Evolutionary conservation across 2,888 invertebrate species (phyloP).

Genomic region (Oasisia sp.): DNA sequence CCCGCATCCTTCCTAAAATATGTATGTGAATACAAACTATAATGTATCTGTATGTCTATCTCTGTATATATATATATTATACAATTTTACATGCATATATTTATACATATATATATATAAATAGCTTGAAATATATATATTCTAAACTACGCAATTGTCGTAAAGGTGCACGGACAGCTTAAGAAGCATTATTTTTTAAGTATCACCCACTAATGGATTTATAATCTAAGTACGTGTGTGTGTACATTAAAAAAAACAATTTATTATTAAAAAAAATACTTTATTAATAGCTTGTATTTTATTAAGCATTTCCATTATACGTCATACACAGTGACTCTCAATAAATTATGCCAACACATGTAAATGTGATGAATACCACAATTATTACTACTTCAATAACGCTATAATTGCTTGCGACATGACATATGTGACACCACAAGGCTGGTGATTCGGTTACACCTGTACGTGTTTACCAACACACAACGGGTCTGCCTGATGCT

Average conservation of each 20-base stretch:
- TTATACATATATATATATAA: too few relatives aligned
- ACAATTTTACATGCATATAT: too few relatives aligned
- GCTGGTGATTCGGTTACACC: not conserved
- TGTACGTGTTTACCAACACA: constrained; percentile 1
- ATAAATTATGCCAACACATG: not conserved
- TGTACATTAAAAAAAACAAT: not conserved
- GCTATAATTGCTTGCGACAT: not conserved
- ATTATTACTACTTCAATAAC: not conserved
- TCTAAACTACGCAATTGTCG: too few relatives aligned
- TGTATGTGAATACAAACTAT: too few relatives aligned
- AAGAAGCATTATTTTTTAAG: too few relatives aligned
- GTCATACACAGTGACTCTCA: not conserved
- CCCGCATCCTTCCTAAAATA: too few relatives aligned
- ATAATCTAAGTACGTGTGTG: too few relatives aligned
- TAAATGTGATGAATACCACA: not conserved
- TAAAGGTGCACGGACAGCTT: too few relatives aligned
- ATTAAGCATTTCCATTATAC: not conserved
- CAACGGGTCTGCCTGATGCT: not conserved
- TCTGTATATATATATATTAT: too few relatives aligned
- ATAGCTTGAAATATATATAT: too few relatives aligned
- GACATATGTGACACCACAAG: not conserved
- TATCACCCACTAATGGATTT: too few relatives aligned
- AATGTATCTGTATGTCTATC: too few relatives aligned
- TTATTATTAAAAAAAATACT: not conserved
- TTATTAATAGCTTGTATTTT: not conserved